Percentiles rank a stretch among this genome's conserved stretches.
Evolutionary conservation across 2,113 vertebrate genomes (phyloP).

Genomic region (Lates calcarifer): DNA sequence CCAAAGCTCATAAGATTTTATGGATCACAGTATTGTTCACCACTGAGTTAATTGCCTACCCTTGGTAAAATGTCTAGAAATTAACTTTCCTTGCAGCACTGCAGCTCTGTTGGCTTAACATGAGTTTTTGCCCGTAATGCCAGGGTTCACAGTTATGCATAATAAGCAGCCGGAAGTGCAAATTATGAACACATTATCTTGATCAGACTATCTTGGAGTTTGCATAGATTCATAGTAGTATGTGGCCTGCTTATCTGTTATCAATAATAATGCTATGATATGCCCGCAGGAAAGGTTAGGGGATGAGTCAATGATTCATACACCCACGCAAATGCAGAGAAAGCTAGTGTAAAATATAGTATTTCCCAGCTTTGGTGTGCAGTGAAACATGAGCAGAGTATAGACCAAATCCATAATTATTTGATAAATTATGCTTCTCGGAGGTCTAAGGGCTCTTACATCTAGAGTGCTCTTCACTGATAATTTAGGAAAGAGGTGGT

Average conservation of each 20-base stretch:
- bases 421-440: conserved; percentile 33
- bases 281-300: neutral
- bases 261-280: neutral
- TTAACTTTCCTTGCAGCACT: neutral
- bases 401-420: conserved; percentile 35
- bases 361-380: neutral
- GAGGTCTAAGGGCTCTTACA: conserved; percentile 32
- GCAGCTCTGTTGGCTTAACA: neutral
- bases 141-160: too few species aligned
- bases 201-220: neutral
- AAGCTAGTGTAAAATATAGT: neutral
- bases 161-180: neutral
- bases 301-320: neutral
- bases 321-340: neutral
- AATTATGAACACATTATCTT: neutral
- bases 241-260: neutral
- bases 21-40: conserved; percentile 8
- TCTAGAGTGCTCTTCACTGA: conserved; percentile 47
- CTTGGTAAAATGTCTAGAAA: conserved; percentile 10
- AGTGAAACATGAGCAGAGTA: conserved; percentile 10
- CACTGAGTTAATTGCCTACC: neutral
- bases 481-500: conserved; percentile 21
- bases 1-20: conserved; percentile 3
- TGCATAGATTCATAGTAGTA: neutral
- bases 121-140: neutral